Percentiles rank a stretch among this genome's conserved stretches.
Evolutionary conservation across 2,113 vertebrate species (phyloP).

Genomic region (Rhabdomys dilectus): DNA sequence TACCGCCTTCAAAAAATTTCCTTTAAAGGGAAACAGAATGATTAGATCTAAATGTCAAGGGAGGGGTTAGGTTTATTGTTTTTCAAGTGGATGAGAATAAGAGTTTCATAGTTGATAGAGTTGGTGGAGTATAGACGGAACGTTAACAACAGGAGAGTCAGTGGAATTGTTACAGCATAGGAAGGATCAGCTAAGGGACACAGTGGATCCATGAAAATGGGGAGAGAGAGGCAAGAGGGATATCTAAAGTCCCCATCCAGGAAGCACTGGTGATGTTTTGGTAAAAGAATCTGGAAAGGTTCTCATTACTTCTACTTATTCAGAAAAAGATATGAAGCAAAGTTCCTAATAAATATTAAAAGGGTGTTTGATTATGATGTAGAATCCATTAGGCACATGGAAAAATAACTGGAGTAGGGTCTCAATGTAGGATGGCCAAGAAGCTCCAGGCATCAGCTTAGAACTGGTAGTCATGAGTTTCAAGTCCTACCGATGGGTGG

Average conservation of each 20-base stretch:
- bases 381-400: background rate
- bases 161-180: background rate
- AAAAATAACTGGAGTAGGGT: background rate
- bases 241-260: background rate
- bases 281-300: background rate
- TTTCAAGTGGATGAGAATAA: background rate
- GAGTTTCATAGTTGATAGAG: constrained; percentile 7
- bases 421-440: background rate
- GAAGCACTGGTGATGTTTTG: background rate
- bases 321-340: background rate
- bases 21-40: background rate
- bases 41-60: background rate
- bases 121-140: background rate
- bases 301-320: background rate
- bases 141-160: background rate
- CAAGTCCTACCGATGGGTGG: too few relatives aligned
- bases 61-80: background rate
- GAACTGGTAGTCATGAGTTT: background rate
- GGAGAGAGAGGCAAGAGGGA: background rate
- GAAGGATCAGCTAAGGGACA: background rate
- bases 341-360: background rate
- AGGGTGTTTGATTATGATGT: background rate
- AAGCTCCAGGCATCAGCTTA: background rate
- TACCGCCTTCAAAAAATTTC: background rate
- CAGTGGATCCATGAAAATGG: background rate